Base-by-base conservation (phyloP, 37 sponge, comb jelly and placozoan species). In the Agelas oroides region DNA sequence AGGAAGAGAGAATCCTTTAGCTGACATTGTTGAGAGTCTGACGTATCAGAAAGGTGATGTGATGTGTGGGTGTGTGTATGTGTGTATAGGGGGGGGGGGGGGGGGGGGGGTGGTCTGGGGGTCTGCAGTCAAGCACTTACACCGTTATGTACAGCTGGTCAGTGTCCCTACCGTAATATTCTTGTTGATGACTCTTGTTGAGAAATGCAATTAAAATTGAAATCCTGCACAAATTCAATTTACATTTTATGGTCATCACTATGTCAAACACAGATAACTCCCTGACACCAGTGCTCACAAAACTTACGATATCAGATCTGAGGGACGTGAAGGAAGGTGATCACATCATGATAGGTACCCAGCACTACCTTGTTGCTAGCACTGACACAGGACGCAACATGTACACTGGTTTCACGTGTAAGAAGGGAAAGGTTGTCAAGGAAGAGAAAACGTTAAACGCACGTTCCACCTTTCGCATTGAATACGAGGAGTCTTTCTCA, bases 321-420 rank as follows among this genome's bases (percentile, higher is more conserved):
- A 13, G 28, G 12, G 83, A 83, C 53, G 27, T 83, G 21, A 73
- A 72, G 39, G 28, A 63, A 37, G 83, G 83, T 31, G 83, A 83
- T n/a, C 83, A 83, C 28, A 23, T 83, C 5, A 35, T 73, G 32
- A 52, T 41, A 5, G 63, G 41, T 0, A 27, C 63, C 0, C 73
- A 60, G 32, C 73, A 83, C 63, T 83, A 36, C 46, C 62, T 83
- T 40, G 63, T 83, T 31, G 41, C 59, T 11, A 46, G 58, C 59
- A 39, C 25, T 27, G 23, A 62, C 32, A 24, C 2, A n/a, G 73
- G 46, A 14, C 35, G 2, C 1, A 40, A 23, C 38, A 60, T 46
- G 12, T 73, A 72, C n/a, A 73, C 53, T 5, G 83, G 30, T 0
- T 83, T 61, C 53, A 73, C 74, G 54, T 31, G 8, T 32, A 1